Conservation (phyloP, 2,888 invertebrate genomes). For the Pecten maximus region DNA sequence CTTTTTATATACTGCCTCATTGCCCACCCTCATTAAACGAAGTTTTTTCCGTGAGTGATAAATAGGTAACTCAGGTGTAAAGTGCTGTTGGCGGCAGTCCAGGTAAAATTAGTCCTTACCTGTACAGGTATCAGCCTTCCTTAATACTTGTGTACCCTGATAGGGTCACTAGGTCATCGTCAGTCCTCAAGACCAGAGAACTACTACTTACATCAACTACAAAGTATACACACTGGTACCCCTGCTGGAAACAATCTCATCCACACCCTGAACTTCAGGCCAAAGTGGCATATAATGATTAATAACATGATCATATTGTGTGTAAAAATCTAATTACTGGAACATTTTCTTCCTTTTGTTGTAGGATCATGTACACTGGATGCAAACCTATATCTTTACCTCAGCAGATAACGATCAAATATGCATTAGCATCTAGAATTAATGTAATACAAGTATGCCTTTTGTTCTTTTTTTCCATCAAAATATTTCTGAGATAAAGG, state of each 20-base stretch:
- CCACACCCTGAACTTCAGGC: background rate
- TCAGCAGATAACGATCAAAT: too few species aligned
- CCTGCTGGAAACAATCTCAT: background rate
- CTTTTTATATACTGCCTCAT: background rate
- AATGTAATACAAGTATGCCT: too few species aligned
- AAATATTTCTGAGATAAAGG: too few species aligned
- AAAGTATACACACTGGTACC: background rate
- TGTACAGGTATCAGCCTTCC: background rate
- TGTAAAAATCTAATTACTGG: too few species aligned
- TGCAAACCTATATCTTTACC: too few species aligned
- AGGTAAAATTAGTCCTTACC: background rate
- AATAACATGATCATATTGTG: too few species aligned
- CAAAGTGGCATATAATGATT: background rate
- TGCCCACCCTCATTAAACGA: background rate
- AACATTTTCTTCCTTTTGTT: too few species aligned
- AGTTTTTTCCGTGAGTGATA: background rate
- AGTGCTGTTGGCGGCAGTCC: background rate
- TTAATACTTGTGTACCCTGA: conserved; percentile 26
- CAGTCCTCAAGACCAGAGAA: background rate
- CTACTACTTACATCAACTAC: background rate
- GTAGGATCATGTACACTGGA: too few species aligned
- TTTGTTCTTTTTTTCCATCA: too few species aligned
- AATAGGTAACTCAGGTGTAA: background rate
- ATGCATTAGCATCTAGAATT: too few species aligned
- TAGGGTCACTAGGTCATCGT: conserved; percentile 17